Percentiles rank a stretch among this genome's conserved stretches.
Conservation (phyloP, 1,140 invertebrate genomes). For the Nymphalis io region DNA sequence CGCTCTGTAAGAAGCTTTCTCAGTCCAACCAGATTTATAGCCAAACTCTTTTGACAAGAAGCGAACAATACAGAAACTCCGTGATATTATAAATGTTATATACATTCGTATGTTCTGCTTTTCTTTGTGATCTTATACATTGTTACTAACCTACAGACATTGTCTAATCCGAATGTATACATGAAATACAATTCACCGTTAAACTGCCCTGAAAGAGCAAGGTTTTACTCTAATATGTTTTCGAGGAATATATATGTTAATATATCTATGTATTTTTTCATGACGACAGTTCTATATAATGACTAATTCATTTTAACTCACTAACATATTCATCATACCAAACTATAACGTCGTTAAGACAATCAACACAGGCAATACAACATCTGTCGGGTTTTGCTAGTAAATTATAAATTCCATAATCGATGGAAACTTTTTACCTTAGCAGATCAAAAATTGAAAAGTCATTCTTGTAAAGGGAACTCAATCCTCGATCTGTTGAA, state of each 20-base stretch:
- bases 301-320: no score
- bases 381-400: no score
- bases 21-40: conserved; percentile 25
- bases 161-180: neutral
- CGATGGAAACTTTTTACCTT: neutral
- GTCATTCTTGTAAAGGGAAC: neutral
- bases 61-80: conserved; percentile 7
- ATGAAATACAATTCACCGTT: neutral
- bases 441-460: neutral
- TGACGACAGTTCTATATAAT: no score
- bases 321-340: no score
- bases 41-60: conserved; percentile 15
- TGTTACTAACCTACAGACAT: neutral
- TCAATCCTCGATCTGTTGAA: neutral
- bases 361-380: no score
- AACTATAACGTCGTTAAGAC: no score
- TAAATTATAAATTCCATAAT: no score
- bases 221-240: no score
- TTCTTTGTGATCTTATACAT: conserved; percentile 5
- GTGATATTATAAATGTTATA: neutral
- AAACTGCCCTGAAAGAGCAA: no score
- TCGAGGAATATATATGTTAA: no score
- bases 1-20: conserved; percentile 18
- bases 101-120: neutral
- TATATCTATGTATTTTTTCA: no score